A percentile compares a stretch with the other conserved stretches of the same genome.
These are phyloP conservation scores for Heliothis peltigera DNA, from an alignment of 2,888 invertebrate species.

Conservation along the genomic window DNA sequence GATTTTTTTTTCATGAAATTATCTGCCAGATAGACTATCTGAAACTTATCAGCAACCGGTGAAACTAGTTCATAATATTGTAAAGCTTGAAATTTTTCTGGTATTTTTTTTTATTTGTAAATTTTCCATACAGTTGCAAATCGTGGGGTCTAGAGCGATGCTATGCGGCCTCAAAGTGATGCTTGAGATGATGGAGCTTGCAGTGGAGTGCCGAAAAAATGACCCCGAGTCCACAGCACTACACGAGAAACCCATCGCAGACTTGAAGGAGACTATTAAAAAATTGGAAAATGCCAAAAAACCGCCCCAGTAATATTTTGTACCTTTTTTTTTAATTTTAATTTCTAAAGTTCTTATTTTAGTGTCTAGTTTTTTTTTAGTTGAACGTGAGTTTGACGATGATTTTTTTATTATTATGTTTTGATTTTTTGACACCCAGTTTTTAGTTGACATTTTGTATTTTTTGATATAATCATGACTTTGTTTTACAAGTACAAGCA, in stretches of 20 bases:
- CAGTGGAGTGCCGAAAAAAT: conserved; percentile 33
- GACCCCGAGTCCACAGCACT: conserved; percentile 26
- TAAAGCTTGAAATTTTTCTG: too few species aligned
- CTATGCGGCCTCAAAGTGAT: conserved; percentile 43
- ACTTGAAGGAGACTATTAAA: conserved; percentile 31
- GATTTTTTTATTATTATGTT: conserved; percentile 51
- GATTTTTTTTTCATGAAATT: too few species aligned
- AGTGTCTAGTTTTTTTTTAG: conserved; percentile 20
- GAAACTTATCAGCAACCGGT: too few species aligned
- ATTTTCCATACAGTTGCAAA: conserved; percentile 28
- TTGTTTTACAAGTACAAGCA: conserved; percentile 37
- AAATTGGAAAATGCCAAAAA: conserved; percentile 37
- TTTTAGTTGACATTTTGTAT: conserved; percentile 33
- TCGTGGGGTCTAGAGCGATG: conserved; percentile 41
- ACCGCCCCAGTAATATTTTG: conserved; percentile 29
- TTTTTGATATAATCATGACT: conserved; percentile 47
- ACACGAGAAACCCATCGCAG: conserved; percentile 27
- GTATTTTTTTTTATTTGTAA: not conserved
- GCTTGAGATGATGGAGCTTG: conserved; percentile 54
- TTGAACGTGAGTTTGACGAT: conserved; percentile 3
- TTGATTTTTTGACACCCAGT: conserved; percentile 43
- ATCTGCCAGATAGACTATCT: too few species aligned
- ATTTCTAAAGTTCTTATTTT: conserved; percentile 26
- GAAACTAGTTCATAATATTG: too few species aligned
- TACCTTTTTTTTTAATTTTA: conserved; percentile 40